A percentile compares a stretch with the other conserved stretches of the same genome.
These are phyloP conservation scores for Seira ritae DNA, from an alignment of 2,888 invertebrate species.

Conservation along the genomic window DNA sequence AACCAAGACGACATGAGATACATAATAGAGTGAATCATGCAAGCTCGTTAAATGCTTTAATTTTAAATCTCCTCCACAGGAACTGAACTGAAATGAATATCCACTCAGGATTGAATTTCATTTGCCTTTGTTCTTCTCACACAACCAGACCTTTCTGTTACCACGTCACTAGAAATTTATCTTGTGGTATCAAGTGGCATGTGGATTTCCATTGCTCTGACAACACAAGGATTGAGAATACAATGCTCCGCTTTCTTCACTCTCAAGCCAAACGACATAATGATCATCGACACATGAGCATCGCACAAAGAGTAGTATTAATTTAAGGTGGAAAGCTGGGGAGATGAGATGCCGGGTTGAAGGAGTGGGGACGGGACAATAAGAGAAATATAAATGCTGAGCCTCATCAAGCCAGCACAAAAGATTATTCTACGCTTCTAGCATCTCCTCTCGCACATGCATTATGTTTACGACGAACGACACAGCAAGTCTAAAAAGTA, in stretches of 20 bases:
- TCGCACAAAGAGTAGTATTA: slow-evolving; percentile 50
- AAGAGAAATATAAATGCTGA: slow-evolving; percentile 52
- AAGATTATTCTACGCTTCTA: slow-evolving; percentile 22
- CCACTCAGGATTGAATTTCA: slow-evolving; percentile 49
- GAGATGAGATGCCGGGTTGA: slow-evolving; percentile 42
- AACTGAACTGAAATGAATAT: too few species aligned
- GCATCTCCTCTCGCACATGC: neutral
- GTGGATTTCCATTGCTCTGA: too few species aligned
- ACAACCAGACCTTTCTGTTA: slow-evolving; percentile 46
- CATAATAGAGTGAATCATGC: too few species aligned
- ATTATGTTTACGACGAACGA: too few species aligned
- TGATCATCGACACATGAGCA: slow-evolving; percentile 25
- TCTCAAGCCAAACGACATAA: slow-evolving; percentile 25
- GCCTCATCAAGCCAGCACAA: slow-evolving; percentile 44
- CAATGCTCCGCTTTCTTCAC: neutral
- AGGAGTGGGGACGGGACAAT: slow-evolving; percentile 40
- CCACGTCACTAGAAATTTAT: slow-evolving; percentile 49
- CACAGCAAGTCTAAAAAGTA: too few species aligned
- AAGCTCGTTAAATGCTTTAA: too few species aligned
- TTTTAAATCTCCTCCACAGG: too few species aligned
- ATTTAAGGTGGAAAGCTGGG: slow-evolving; percentile 51
- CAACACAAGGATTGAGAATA: too few species aligned
- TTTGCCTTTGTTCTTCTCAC: slow-evolving; percentile 41
- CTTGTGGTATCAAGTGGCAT: slow-evolving; percentile 40
- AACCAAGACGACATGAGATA: too few species aligned